phyloP scores from a whole-genome alignment of 2,113 vertebrate species.

The Aspiorhynchus laticeps region DNA sequence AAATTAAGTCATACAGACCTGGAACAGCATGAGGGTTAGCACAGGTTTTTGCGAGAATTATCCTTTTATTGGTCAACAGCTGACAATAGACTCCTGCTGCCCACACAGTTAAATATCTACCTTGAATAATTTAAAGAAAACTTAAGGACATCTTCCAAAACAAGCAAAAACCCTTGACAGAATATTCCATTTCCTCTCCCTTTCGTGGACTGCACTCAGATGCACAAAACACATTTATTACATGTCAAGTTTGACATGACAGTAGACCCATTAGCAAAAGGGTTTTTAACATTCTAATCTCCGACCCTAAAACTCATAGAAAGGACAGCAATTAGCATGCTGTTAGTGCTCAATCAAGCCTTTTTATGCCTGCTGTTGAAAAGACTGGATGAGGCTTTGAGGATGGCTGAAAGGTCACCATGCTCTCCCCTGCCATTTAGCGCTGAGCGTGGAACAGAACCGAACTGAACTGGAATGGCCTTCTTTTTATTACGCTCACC shows the following conservation, averaged over 20 bases:
- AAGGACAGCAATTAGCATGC: slow-evolving; percentile 50
- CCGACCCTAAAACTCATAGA: slow-evolving; percentile 14
- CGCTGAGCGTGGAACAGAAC: neutral
- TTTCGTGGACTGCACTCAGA: neutral
- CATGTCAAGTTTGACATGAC: slow-evolving; percentile 32
- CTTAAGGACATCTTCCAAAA: slow-evolving; percentile 16
- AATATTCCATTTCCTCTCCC: neutral
- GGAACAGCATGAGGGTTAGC: neutral
- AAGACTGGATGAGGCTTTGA: slow-evolving; percentile 15
- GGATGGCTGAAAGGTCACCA: slow-evolving; percentile 26
- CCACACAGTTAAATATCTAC: neutral
- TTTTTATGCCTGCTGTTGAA: slow-evolving; percentile 1
- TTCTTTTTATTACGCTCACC: neutral
- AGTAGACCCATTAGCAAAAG: slow-evolving; percentile 1
- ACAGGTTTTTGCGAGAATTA: neutral
- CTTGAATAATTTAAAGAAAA: slow-evolving; percentile 1
- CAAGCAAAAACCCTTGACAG: neutral
- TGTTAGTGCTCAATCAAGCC: slow-evolving; percentile 43
- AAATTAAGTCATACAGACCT: neutral
- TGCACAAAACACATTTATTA: neutral
- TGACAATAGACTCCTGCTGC: neutral
- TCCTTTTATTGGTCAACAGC: neutral
- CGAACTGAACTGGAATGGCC: neutral
- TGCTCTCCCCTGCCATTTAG: neutral
- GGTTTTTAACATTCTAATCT: slow-evolving; percentile 35